Base-by-base conservation (phyloP, 1,140 invertebrate species). In the Thaumetopoea pityocampa region DNA sequence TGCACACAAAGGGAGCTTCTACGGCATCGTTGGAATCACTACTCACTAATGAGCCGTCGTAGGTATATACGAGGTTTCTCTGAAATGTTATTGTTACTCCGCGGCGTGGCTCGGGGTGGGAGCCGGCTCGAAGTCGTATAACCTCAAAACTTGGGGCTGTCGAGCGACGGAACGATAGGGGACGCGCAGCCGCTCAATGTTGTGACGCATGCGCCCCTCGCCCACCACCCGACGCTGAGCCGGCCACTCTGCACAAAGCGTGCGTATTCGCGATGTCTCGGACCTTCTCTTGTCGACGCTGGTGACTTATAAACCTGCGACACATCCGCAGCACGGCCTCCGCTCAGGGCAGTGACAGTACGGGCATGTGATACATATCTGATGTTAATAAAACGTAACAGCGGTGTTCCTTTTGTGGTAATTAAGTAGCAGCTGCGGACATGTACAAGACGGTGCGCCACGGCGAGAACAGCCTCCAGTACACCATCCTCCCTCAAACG, bases 391-490 rank as follows among this genome's bases (percentile, higher is more conserved):
- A 50, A 64, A 51, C 40, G 15, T 56, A 41, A 43, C 49, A 30
- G 60, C 76, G 74, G 71, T 78, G 69, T 63, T 76, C 63, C 49
- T 64, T 63, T 63, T 44, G 58, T 65, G 52, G 50, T 46, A 29
- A 40, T 61, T 55, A 37, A 40, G 36, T 50, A 53, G 49, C 15
- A 45, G 23, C 51, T 32, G 33, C 53, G n/a, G 48, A 87, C 54
- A 90, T 92, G 90, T 92, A 92, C 76, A 92, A 92, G 85, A 92
- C 90, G 28, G 90, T 92, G 61, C 72, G 90, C 38, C 90, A 91
- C 65, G 91, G 91, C 17, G 90, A 92, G 62, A 90, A 91, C 55
- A 90, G 90, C 58, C 84, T 92, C 52, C 90, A 92, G 55, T 92
- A 92, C 66, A 91, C 90, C 20, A 92, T 92, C 51, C 77, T 92